These are phyloP conservation scores for Drosophila austrosaltans DNA, from an alignment of 2,888 invertebrate genomes.

Conservation along the genomic window DNA sequence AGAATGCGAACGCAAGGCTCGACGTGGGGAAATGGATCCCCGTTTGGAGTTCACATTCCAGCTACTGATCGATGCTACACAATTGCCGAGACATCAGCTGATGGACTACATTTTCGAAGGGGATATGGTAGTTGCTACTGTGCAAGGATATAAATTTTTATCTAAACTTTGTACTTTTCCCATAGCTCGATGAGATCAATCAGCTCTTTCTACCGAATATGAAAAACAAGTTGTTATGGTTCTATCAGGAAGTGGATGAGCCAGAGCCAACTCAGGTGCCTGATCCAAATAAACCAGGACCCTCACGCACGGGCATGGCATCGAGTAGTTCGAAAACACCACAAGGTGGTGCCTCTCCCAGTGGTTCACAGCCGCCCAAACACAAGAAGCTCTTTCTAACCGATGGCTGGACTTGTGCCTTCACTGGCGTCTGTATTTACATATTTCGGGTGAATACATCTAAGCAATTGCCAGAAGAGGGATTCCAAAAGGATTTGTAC, in stretches of 20 bases:
- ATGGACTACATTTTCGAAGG: conserved; percentile 96
- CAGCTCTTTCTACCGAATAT: conserved; percentile 93
- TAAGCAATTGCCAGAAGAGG: conserved; percentile 94
- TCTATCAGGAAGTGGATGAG: conserved; percentile 93
- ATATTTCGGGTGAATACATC: conserved; percentile 93
- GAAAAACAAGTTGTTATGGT: conserved; percentile 93
- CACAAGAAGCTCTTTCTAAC: conserved; percentile 93
- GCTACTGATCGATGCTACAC: conserved; percentile 92
- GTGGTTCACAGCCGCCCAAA: conserved; percentile 77
- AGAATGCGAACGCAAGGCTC: conserved; percentile 96
- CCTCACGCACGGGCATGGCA: conserved; percentile 84
- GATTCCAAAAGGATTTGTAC: conserved; percentile 93
- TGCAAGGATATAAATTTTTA: neutral
- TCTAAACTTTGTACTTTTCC: neutral
- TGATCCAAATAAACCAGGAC: conserved; percentile 84
- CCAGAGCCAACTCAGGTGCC: conserved; percentile 84
- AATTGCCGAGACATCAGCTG: conserved; percentile 91
- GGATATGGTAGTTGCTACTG: conserved; percentile 87
- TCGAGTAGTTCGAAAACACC: conserved; percentile 83
- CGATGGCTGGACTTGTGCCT: conserved; percentile 91
- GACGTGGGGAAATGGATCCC: conserved; percentile 96
- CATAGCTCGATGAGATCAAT: conserved; percentile 93
- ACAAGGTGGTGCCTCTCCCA: conserved; percentile 82
- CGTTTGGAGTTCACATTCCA: conserved; percentile 95
- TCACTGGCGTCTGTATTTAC: conserved; percentile 93